Base-by-base conservation (phyloP, 2,113 vertebrate genomes). In the Ciconia maguari region DNA sequence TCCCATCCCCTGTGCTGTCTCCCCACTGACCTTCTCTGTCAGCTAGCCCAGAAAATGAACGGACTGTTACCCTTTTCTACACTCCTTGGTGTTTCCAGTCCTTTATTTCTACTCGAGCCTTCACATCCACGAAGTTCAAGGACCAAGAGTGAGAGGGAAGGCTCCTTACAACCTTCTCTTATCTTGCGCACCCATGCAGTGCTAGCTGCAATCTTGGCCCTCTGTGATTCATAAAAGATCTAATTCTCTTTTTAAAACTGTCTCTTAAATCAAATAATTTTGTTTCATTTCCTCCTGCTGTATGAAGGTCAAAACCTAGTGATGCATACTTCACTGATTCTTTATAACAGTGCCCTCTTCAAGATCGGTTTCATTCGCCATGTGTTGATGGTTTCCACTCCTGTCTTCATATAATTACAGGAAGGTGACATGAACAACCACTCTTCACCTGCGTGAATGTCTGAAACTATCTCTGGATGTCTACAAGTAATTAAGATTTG, bases 251-350 rank as follows among this genome's bases (percentile, higher is more conserved):
- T 74, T 75, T 42, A 25, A 93, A 96, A 87, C 57, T 22, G 27
- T 90, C 49, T 91, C 78, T 88, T 96, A 95, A 96, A 97, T 96
- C 78, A 95, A 78, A 94, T 48, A 90, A 84, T 91, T 95, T 85
- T 86, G 78, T 93, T 96, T 96, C 92, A 93, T 90, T 95, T 87
- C 83, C 87, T 94, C 87, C 89, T 75, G 60, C 94, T 88, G 87
- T 84, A 94, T 94, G 95, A 97, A 97, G 95, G 96, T 97, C 94
- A 97, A 87, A 96, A 75, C 69, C 89, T 92, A 88, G 89, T 71
- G 46, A 44, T 90, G 87, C 89, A 90, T 96, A 95, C 87, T 94
- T 94, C 96, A 93, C 65, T 90, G 95, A n/a, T 90, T 94, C 95
- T 93, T 96, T 95, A 93, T 94, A 90, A 77, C 51, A 74, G 38